Evolutionary conservation across 2,113 vertebrate genomes (phyloP).

Genomic region (Vireo altiloquus): DNA sequence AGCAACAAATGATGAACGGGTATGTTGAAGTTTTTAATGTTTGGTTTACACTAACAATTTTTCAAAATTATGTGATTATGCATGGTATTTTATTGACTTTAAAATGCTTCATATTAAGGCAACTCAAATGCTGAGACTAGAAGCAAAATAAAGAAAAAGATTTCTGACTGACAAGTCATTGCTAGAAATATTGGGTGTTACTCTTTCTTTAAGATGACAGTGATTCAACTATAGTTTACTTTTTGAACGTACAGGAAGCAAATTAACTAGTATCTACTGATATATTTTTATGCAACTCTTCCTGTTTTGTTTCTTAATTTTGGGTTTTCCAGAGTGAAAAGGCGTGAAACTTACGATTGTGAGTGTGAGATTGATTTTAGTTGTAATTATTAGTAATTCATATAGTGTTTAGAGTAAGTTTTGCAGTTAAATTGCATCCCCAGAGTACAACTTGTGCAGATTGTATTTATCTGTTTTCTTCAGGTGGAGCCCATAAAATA

Average conservation of each 20-base stretch:
- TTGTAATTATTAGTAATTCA: not conserved
- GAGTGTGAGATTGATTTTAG: not conserved
- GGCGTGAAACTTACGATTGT: not conserved
- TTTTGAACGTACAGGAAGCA: not conserved
- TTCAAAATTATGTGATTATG: not conserved
- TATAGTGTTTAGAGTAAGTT: not conserved
- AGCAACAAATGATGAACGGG: constrained; percentile 91
- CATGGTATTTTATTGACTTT: not conserved
- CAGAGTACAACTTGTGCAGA: not conserved
- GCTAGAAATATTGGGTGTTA: not conserved
- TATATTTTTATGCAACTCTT: not conserved
- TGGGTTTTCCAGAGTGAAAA: not conserved
- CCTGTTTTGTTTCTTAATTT: not conserved
- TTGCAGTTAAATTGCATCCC: not conserved
- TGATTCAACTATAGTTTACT: not conserved
- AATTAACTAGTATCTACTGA: not conserved
- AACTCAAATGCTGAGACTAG: not conserved
- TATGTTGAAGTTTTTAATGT: constrained; percentile 44
- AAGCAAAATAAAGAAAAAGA: not conserved
- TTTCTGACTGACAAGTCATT: not conserved
- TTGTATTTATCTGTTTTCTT: not conserved
- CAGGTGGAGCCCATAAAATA: not conserved
- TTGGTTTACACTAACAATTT: not conserved
- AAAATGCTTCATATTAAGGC: not conserved
- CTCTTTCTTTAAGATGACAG: not conserved